phyloP scores from a whole-genome alignment of 2,113 vertebrate species.

The Paramormyrops kingsleyae region DNA sequence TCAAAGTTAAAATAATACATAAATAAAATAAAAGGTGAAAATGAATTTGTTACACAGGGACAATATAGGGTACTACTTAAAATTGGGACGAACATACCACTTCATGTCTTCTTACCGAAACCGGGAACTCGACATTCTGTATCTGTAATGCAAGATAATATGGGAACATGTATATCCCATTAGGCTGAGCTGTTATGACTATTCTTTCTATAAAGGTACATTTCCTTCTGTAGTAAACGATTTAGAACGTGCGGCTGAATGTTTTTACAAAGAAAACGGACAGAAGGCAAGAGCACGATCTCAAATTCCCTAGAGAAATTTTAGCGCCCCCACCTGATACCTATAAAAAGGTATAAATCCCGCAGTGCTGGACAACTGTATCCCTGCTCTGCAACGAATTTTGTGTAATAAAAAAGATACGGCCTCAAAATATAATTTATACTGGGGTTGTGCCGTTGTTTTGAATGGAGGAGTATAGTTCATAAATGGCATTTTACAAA shows the following conservation, averaged over 20 bases:
- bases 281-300: background rate
- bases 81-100: background rate
- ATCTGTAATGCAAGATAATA: background rate
- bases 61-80: background rate
- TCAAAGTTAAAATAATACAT: background rate
- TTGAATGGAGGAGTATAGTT: background rate
- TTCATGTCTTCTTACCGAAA: background rate
- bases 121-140: background rate
- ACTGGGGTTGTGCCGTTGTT: background rate
- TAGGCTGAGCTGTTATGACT: background rate
- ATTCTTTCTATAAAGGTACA: background rate
- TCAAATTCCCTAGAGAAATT: slow-evolving; percentile 30
- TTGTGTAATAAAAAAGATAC: background rate
- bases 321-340: slow-evolving; percentile 52
- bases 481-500: slow-evolving; percentile 1
- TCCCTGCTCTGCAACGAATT: background rate
- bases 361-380: background rate
- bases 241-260: background rate
- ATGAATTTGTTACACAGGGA: background rate
- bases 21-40: background rate
- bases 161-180: background rate
- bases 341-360: slow-evolving; percentile 29
- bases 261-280: background rate
- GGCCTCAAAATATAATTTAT: background rate
- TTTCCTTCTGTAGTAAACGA: background rate